Percentiles rank a stretch among this genome's conserved stretches.
These are phyloP conservation scores for Harpalus rufipes DNA, from an alignment of 2,888 invertebrate genomes.

Conservation along the genomic window DNA sequence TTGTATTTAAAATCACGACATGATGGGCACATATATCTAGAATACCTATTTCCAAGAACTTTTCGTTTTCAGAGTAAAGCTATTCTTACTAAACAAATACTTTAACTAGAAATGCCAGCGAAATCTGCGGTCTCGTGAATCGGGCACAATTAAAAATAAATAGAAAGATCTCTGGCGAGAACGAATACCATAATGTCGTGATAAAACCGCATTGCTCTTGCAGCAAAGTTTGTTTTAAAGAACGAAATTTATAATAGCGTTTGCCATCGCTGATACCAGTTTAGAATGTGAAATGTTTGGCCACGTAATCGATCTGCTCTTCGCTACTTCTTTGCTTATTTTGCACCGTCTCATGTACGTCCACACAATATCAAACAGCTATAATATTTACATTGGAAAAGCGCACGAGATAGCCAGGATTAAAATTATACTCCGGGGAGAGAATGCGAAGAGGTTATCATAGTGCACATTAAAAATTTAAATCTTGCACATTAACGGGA, in stretches of 20 bases:
- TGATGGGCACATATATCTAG: no score
- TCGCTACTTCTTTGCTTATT: constrained; percentile 35
- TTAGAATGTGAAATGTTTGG: constrained; percentile 32
- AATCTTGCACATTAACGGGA: background rate
- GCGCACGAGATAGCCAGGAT: constrained; percentile 10
- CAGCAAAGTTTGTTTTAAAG: constrained; percentile 31
- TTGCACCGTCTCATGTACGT: constrained; percentile 14
- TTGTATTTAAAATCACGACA: no score
- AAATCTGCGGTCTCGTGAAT: constrained; percentile 2
- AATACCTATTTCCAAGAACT: no score
- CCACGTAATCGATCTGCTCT: constrained; percentile 21
- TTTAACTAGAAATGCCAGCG: background rate
- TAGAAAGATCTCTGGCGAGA: constrained; percentile 5
- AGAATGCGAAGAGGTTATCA: background rate
- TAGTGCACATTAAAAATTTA: background rate
- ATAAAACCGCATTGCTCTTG: constrained; percentile 46
- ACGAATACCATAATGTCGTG: constrained; percentile 28
- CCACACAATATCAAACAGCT: background rate
- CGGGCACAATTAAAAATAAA: constrained; percentile 23
- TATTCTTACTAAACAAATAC: background rate
- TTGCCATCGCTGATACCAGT: constrained; percentile 42
- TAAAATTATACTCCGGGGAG: background rate
- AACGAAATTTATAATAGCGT: constrained; percentile 37
- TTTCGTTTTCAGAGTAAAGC: background rate
- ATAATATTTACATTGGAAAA: constrained; percentile 19